Percentiles rank a stretch among this genome's conserved stretches.
phyloP scores from a whole-genome alignment of 2,797 vertebrate genomes.

The Mormyrus proboscirostris region DNA sequence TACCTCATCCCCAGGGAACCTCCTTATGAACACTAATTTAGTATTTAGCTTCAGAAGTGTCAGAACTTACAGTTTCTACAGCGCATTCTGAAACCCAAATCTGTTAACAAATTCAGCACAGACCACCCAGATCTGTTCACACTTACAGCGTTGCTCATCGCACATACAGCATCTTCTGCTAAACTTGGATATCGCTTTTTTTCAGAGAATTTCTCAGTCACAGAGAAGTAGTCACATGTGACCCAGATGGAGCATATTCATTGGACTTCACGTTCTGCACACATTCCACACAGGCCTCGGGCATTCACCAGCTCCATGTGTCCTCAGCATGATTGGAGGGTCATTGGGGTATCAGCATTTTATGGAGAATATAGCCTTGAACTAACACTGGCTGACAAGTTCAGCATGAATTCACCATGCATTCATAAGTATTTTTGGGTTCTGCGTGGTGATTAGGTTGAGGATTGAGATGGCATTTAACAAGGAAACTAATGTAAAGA shows the following conservation, averaged over 20 bases:
- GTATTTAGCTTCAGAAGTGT: not conserved
- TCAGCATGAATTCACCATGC: conserved; percentile 2
- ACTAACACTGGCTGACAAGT: conserved; percentile 11
- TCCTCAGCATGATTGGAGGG: not conserved
- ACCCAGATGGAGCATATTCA: not conserved
- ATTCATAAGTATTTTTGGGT: conserved; percentile 9
- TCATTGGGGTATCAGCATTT: not conserved
- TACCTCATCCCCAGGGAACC: not conserved
- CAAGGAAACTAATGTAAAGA: not conserved
- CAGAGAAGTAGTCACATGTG: not conserved
- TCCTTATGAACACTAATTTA: not conserved
- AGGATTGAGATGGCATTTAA: not conserved
- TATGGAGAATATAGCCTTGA: not conserved
- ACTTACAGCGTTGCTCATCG: not conserved
- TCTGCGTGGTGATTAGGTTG: not conserved
- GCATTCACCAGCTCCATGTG: not conserved
- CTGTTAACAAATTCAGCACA: not conserved
- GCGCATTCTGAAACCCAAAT: not conserved
- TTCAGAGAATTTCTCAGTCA: not conserved
- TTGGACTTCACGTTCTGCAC: not conserved
- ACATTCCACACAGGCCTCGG: not conserved
- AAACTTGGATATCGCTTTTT: not conserved
- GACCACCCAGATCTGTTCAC: not conserved
- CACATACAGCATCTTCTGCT: not conserved
- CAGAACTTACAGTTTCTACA: not conserved